A percentile compares a stretch with the other conserved stretches of the same genome.
Conservation (phyloP, 2,888 invertebrate genomes). For the Tanytarsus gracilentus region DNA sequence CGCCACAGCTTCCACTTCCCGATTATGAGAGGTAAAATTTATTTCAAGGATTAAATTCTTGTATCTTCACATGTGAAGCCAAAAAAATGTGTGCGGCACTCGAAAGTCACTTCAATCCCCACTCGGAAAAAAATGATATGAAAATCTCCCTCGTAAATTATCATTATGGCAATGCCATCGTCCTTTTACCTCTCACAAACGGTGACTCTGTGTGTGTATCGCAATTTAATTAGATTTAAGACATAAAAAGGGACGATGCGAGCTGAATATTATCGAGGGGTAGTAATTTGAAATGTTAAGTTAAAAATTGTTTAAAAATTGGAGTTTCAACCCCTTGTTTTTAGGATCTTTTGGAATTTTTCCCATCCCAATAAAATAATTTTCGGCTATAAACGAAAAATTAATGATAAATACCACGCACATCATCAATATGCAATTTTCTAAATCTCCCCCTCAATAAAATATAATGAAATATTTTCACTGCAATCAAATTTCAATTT, state of each 20-base stretch:
- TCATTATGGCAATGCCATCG: slow-evolving; percentile 7
- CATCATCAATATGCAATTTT: background rate
- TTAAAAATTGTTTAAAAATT: too few species aligned
- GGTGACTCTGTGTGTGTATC: too few species aligned
- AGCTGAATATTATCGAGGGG: background rate
- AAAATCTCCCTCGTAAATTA: slow-evolving; percentile 27
- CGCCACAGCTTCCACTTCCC: slow-evolving; percentile 40
- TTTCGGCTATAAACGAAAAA: background rate
- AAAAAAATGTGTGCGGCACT: too few species aligned
- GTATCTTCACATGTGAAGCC: background rate
- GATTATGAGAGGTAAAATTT: slow-evolving; percentile 42
- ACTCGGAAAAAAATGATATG: slow-evolving; percentile 3
- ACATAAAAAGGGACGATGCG: background rate
- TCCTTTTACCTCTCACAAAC: too few species aligned
- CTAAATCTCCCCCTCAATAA: background rate
- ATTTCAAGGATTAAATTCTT: background rate
- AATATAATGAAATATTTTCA: slow-evolving; percentile 8
- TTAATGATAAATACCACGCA: background rate
- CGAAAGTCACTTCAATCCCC: background rate
- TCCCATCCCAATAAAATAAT: too few species aligned
- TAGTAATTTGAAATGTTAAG: too few species aligned
- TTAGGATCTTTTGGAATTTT: too few species aligned
- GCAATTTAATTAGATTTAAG: slow-evolving; percentile 23
- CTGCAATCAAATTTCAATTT: slow-evolving; percentile 15
- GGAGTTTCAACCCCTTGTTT: too few species aligned